Evolutionary conservation across 2,113 vertebrate species (phyloP).

Genomic region (Hyla sarda): DNA sequence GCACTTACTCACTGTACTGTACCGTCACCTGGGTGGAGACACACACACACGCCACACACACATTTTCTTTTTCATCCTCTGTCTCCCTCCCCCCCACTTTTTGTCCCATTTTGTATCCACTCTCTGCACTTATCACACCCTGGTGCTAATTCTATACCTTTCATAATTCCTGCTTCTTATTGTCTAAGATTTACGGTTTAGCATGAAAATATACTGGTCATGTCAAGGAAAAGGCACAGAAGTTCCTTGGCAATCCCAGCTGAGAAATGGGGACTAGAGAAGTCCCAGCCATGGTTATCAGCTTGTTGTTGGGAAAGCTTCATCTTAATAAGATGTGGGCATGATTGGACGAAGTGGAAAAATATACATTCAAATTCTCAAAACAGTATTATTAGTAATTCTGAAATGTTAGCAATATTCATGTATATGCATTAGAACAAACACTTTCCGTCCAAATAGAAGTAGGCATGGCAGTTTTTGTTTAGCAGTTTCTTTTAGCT

Average conservation of each 20-base stretch:
- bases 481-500: no score
- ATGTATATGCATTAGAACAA: not conserved
- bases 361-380: not conserved
- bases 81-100: no score
- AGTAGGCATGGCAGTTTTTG: not conserved
- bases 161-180: no score
- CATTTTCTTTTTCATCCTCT: no score
- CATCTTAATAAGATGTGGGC: not conserved
- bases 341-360: not conserved
- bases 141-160: no score
- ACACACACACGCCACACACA: no score
- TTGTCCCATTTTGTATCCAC: no score
- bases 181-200: no score
- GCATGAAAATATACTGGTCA: not conserved
- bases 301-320: not conserved
- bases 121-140: no score
- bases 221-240: not conserved
- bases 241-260: not conserved
- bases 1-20: no score
- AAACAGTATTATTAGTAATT: no score
- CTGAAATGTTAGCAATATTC: not conserved
- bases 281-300: not conserved
- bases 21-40: no score
- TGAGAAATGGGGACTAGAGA: not conserved
- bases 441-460: not conserved